Evolutionary conservation across 2,888 invertebrate genomes (phyloP).

Genomic region (Apodemia hepburni): DNA sequence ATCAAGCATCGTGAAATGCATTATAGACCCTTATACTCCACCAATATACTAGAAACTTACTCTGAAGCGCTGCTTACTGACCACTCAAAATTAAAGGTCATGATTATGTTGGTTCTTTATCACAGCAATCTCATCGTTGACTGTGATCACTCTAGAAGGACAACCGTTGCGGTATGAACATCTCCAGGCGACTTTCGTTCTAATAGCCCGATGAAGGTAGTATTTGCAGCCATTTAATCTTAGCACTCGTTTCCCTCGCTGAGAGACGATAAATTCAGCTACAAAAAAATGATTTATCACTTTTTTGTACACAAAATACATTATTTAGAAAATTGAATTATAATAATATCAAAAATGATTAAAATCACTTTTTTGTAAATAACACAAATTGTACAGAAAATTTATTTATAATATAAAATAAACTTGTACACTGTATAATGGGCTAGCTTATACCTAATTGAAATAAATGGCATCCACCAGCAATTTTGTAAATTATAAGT

Average conservation of each 20-base stretch:
- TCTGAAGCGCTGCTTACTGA: neutral
- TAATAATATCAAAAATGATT: too few relatives aligned
- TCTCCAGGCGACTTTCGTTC: neutral
- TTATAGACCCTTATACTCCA: neutral
- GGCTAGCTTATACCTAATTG: too few relatives aligned
- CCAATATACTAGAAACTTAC: neutral
- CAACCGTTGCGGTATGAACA: conserved; percentile 1
- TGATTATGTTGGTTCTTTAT: neutral
- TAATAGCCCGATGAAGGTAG: neutral
- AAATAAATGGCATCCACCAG: too few relatives aligned
- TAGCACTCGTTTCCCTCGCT: neutral
- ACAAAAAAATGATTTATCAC: neutral
- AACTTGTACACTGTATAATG: too few relatives aligned
- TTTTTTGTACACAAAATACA: too few relatives aligned
- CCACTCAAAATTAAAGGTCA: neutral
- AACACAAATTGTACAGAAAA: too few relatives aligned
- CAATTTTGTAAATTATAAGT: too few relatives aligned
- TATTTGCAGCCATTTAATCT: neutral
- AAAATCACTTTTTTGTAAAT: too few relatives aligned
- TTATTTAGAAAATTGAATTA: too few relatives aligned
- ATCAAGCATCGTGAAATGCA: neutral
- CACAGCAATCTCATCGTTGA: neutral
- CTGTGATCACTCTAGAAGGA: neutral
- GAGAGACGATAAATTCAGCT: neutral
- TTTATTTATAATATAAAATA: too few relatives aligned